Evolutionary conservation across 2,113 vertebrate genomes (phyloP), one percentile per base, ranked within the genome.

Genomic region (Ahaetulla prasina): DNA sequence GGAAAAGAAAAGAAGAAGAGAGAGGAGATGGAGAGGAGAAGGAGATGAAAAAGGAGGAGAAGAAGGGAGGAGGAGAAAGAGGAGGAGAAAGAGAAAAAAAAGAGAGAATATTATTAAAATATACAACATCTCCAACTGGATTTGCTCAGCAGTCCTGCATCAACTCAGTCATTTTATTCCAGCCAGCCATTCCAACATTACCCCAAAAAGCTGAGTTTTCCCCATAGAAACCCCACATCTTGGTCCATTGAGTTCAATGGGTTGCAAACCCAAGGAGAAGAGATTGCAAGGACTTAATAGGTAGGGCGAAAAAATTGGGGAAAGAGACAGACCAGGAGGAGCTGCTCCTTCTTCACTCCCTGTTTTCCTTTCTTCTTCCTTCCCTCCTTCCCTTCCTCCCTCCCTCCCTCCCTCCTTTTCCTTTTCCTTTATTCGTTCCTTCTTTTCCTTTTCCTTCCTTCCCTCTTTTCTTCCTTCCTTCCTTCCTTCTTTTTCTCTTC

Each of bases 61-160:
- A 7, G 20, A 5, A 63, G 43, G 20, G 20, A 16, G 5, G 8
- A 27, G 25, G 9, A 30, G 9, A 27, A 6, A 55, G 63, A 20
- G 2, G 1, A 16, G 0, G 80, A 0, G 0, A 0, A 53, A 22
- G 20, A 0, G 39, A 4, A 5, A 6, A 0, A 54, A 8, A 27
- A 8, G 27, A 12, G 68, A 18, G 14, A 74, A 39, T 39, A 35
- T 35, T 35, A 27, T 49, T 35, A 16, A 25, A 45, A 60, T 3
- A 3, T 8, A 18, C 14, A 74, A 3, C 20, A 4, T 39, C 12
- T 54, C 16, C 22, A 54, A 45, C 11, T 25, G 20, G 9, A 4
- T 30, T 47, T 50, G 50, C 1, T 22, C 63, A 80, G 89, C 18
- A 18, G 22, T 8, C 5, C 1, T 3, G 1, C 50, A 0, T 68